Base-by-base conservation (phyloP, 2,888 invertebrate genomes). In the Agrochola circellaris region DNA sequence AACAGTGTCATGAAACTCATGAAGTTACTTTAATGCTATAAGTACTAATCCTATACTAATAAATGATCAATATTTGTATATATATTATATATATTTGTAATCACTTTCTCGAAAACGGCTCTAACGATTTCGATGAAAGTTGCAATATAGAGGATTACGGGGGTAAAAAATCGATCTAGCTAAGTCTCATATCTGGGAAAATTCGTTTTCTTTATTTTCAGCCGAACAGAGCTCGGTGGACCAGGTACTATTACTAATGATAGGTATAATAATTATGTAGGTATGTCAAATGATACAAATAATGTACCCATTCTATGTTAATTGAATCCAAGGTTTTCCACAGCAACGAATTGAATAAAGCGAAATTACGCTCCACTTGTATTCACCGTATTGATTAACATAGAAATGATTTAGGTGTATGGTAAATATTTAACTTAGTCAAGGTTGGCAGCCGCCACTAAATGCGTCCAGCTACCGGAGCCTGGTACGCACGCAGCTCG, bases 381-480 rank as follows among this genome's bases (percentile, higher is more conserved):
- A 17, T 68, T 48, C 45, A 26, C 38, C 15, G 23, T 61, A 56
- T 76, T 42, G n/a, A 79, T 73, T 82, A 77, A 75, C 79, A 83
- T 73, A 79, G 74, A 84, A 79, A 84, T 75, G 69, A 68, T 69
- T 75, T 64, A 75, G 77, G 54, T 65, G 77, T 80, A 81, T 84
- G 79, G 81, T 82, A 81, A 88, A 86, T 88, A 85, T 88, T 81
- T 85, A 78, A 88, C 86, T 89, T 88, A 89, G 88, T 91, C 92
- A 92, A 93, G 92, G 91, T 88, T 89, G 81, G 74, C 72, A 89
- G 82, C 87, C 54, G 60, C 73, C 34, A 38, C 65, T 88, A 86
- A 87, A 89, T 81, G 78, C 86, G 83, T 83, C 87, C 86, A 89
- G 89, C 90, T 89, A 90, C 89, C 84, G 85, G 86, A 88, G 89